Percentiles rank a stretch among this genome's conserved stretches.
These are phyloP conservation scores for Clarias platycephalus DNA, from an alignment of 2,797 vertebrate species.

Conservation along the genomic window DNA sequence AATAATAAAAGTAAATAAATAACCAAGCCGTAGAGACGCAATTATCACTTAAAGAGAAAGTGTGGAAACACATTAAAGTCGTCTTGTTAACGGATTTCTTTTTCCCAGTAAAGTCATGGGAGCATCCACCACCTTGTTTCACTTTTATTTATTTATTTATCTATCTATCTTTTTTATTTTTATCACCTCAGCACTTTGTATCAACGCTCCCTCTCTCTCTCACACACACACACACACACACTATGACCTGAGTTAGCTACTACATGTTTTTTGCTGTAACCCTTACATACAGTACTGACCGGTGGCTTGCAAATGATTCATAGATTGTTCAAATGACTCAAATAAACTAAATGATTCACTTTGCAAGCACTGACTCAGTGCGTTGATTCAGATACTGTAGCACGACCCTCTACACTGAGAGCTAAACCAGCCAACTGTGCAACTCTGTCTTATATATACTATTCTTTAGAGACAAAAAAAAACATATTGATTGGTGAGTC, in stretches of 20 bases:
- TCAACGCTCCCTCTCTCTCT: background rate
- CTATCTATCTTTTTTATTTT: background rate
- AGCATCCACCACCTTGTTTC: background rate
- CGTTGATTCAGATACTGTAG: too few relatives aligned
- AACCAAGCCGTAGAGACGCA: background rate
- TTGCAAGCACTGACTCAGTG: background rate
- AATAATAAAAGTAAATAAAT: conserved; percentile 14
- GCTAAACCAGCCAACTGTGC: background rate
- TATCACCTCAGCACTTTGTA: background rate
- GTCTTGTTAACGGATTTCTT: background rate
- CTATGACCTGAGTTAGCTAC: background rate
- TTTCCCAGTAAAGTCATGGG: background rate
- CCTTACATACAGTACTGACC: background rate
- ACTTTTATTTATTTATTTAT: background rate
- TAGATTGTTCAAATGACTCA: background rate
- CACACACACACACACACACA: background rate
- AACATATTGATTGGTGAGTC: too few relatives aligned
- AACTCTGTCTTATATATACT: background rate
- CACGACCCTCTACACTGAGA: background rate
- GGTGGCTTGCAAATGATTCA: background rate
- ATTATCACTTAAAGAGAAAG: background rate
- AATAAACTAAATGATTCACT: background rate
- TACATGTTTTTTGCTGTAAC: background rate
- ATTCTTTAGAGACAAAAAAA: background rate
- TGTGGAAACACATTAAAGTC: background rate